A percentile compares a stretch with the other conserved stretches of the same genome.
Conservation (phyloP, 2,797 vertebrate species). For the Pitangus sulphuratus region DNA sequence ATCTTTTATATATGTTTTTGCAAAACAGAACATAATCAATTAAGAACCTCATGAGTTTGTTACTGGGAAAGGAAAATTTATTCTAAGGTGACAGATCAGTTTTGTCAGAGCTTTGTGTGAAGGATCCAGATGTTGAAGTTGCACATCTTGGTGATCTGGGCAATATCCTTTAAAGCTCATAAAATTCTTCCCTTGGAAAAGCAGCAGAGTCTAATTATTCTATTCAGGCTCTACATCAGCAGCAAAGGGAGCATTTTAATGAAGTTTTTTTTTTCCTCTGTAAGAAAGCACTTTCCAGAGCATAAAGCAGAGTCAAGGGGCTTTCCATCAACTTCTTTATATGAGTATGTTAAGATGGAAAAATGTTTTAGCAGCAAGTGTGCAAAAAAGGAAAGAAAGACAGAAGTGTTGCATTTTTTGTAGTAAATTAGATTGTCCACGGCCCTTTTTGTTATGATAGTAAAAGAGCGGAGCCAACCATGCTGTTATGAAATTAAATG, state of each 20-base stretch:
- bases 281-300: not conserved
- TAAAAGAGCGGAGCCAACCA: not conserved
- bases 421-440: not conserved
- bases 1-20: not conserved
- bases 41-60: not conserved
- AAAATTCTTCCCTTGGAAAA: not conserved
- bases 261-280: not conserved
- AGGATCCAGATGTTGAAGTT: constrained; percentile 1
- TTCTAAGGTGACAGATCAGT: not conserved
- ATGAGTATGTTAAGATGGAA: not conserved
- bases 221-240: not conserved
- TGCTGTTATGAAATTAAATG: not conserved
- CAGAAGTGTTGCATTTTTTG: not conserved
- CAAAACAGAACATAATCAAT: not conserved
- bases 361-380: not conserved
- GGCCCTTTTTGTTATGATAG: not conserved
- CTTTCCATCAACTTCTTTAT: not conserved
- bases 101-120: not conserved
- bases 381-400: not conserved
- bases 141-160: constrained; percentile 11
- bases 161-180: constrained; percentile 5
- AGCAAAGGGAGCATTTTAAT: not conserved
- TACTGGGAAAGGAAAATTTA: not conserved
- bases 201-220: not conserved
- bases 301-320: not conserved